Percentiles rank a stretch among this genome's conserved stretches.
These are phyloP conservation scores for Lordiphosa collinella DNA, from an alignment of 1,140 invertebrate genomes.

Conservation along the genomic window DNA sequence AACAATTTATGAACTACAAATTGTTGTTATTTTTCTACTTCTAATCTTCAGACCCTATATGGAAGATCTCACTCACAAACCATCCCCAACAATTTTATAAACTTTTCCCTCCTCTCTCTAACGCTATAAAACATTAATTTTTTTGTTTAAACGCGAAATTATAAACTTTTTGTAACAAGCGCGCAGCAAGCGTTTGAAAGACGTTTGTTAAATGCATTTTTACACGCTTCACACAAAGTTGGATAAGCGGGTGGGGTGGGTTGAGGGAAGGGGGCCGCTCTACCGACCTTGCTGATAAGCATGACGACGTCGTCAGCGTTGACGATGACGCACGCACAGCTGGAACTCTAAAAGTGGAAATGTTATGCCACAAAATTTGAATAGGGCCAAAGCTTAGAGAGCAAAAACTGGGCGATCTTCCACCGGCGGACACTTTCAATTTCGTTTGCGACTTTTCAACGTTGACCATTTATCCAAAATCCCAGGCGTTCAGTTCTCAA, in stretches of 20 bases:
- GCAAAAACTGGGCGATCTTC: constrained; percentile 4
- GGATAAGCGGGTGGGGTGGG: constrained; percentile 16
- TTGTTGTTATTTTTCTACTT: background rate
- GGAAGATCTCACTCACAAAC: constrained; percentile 7
- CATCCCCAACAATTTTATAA: constrained; percentile 46
- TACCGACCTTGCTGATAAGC: constrained; percentile 39
- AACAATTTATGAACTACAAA: background rate
- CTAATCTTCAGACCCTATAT: background rate
- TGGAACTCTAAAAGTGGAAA: constrained; percentile 1
- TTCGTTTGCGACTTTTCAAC: constrained; percentile 35
- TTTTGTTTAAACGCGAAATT: constrained; percentile 73
- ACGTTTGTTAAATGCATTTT: constrained; percentile 56
- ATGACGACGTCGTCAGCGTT: constrained; percentile 8
- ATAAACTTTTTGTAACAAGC: constrained; percentile 75
- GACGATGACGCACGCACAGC: constrained; percentile 21
- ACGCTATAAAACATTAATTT: constrained; percentile 65
- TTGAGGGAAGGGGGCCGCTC: background rate
- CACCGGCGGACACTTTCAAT: constrained; percentile 36
- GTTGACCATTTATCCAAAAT: constrained; percentile 65
- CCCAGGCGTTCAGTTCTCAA: constrained; percentile 62
- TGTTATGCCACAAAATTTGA: background rate
- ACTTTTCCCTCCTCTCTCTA: constrained; percentile 29
- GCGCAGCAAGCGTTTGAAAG: constrained; percentile 69
- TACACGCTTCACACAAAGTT: constrained; percentile 39
- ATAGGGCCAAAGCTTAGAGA: background rate